Evolutionary conservation across 2,888 invertebrate species (phyloP).

Genomic region (Phalangium opilio): DNA sequence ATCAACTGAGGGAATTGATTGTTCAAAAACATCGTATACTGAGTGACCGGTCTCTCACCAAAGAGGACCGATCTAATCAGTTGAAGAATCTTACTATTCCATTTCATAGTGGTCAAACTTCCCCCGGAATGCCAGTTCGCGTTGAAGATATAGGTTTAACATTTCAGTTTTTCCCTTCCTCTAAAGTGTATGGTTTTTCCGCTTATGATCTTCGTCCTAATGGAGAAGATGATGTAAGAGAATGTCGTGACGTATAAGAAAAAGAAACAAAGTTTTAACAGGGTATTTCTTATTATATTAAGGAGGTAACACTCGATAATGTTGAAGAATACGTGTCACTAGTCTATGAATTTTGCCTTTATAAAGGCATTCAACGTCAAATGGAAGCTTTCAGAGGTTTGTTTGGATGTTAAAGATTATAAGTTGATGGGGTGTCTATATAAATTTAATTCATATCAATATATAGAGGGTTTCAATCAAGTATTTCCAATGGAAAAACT

Average conservation of each 20-base stretch:
- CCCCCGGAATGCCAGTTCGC: slow-evolving; percentile 34
- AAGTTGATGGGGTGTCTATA: too few relatives aligned
- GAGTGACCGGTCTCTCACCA: slow-evolving; percentile 44
- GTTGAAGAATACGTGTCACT: slow-evolving; percentile 81
- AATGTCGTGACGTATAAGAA: too few relatives aligned
- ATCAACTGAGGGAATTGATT: slow-evolving; percentile 51
- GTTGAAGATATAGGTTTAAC: slow-evolving; percentile 38
- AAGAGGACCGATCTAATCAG: slow-evolving; percentile 42
- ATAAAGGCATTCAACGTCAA: slow-evolving; percentile 78
- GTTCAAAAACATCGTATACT: slow-evolving; percentile 51
- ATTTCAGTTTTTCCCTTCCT: slow-evolving; percentile 70
- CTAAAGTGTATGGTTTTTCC: slow-evolving; percentile 53
- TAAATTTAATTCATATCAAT: not conserved
- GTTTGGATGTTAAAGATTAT: too few relatives aligned
- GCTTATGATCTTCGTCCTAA: slow-evolving; percentile 45
- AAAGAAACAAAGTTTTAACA: too few relatives aligned
- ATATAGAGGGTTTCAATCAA: slow-evolving; percentile 36
- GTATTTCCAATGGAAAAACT: slow-evolving; percentile 59
- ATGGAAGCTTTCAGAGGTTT: slow-evolving; percentile 76
- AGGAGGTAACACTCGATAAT: slow-evolving; percentile 65
- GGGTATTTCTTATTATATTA: too few relatives aligned
- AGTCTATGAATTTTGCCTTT: slow-evolving; percentile 65
- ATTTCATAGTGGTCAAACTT: slow-evolving; percentile 34
- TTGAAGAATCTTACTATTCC: slow-evolving; percentile 32
- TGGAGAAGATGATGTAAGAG: slow-evolving; percentile 36